Percentiles rank a stretch among this genome's conserved stretches.
Conservation (phyloP, 1,140 invertebrate species). For the Harlomillsia oculata region DNA sequence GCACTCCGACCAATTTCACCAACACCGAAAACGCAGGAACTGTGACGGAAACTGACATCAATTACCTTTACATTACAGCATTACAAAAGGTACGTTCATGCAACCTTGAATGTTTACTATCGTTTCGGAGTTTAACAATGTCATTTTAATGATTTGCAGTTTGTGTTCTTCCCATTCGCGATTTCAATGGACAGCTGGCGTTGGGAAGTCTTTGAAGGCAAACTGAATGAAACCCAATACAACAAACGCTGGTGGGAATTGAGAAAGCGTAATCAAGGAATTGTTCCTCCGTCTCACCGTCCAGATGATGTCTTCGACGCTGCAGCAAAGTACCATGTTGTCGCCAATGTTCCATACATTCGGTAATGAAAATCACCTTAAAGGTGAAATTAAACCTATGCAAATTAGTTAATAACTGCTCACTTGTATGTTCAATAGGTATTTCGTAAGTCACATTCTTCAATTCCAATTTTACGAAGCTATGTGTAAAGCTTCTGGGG, state of each 20-base stretch:
- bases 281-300: conserved; percentile 38
- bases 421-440: conserved; percentile 39
- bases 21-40: conserved; percentile 3
- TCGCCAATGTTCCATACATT: conserved; percentile 22
- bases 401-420: background rate
- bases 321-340: conserved; percentile 45
- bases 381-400: background rate
- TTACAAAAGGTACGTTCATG: conserved; percentile 42
- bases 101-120: background rate
- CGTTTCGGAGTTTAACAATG: background rate
- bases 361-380: conserved; percentile 1
- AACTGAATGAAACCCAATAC: conserved; percentile 37
- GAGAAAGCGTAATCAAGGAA: conserved; percentile 41
- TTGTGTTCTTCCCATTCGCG: conserved; percentile 44
- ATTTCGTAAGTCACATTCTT: conserved; percentile 47
- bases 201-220: conserved; percentile 43
- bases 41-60: conserved; percentile 43
- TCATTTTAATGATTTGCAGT: conserved; percentile 31
- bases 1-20: too few relatives aligned
- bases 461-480: conserved; percentile 43
- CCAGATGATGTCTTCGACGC: conserved; percentile 41
- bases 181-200: conserved; percentile 44
- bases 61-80: conserved; percentile 45
- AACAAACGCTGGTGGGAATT: conserved; percentile 45
- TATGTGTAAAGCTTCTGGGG: conserved; percentile 39